Base-by-base conservation (phyloP, 1,140 invertebrate genomes). In the Rhynchophorus ferrugineus region DNA sequence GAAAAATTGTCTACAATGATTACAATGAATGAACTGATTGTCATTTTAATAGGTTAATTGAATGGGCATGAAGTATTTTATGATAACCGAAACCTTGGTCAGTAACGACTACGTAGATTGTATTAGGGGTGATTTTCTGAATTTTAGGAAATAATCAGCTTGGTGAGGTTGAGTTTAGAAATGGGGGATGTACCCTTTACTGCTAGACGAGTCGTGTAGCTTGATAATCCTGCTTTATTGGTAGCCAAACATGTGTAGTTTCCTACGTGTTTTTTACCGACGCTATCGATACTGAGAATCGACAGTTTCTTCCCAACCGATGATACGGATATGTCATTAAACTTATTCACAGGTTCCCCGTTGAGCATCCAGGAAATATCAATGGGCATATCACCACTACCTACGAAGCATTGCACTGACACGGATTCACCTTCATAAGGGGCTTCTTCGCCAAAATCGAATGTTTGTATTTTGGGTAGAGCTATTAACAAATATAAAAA, bases 251-350 rank as follows among this genome's bases (percentile, higher is more conserved):
- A 86, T 54, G 79, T 79, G 67, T 83, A 86, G 55, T 79, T 74
- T 24, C 83, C 83, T 18, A 73, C 87, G 89, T 34, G 87, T 85
- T 79, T 76, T 42, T 84, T 81, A 24, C 20, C 42, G 18, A 54
- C 42, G 8, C 81, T 78, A 53, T 85, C 80, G 54, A 93, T 91
- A 20, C 80, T 81, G 48, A 95, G 70, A 59, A 89, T 74, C 48
- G 79, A 82, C 50, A 80, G 81, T 62, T 81, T 79, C 56, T 80
- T 78, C 35, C 85, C 83, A 59, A 85, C 67, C 66, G 78, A 81
- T 3, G 65, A 60, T 16, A 64, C 56, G n/a, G 43, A 56, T 14
- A 65, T 61, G n/a, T 59, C 60, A 17, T 54, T 38, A 33, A 42
- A 50, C 19, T 44, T 19, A 13, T 57, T 66, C 14, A 79, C 68